phyloP scores from a whole-genome alignment of 2,888 invertebrate species.

The Alsophila aescularia region DNA sequence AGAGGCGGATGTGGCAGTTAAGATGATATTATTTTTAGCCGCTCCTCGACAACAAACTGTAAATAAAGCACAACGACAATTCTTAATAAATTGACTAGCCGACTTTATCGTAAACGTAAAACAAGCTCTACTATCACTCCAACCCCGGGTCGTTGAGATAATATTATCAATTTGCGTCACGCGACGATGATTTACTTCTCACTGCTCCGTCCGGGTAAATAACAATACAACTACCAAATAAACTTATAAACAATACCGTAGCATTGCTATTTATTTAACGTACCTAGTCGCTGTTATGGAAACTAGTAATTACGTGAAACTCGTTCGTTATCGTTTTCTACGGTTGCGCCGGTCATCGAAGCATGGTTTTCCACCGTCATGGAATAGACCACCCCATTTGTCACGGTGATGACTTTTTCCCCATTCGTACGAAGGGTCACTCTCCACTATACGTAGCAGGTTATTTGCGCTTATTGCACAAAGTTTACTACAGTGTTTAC shows the following conservation, averaged over 20 bases:
- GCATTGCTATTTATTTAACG: conserved; percentile 15
- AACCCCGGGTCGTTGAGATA: conserved; percentile 64
- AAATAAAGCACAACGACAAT: conserved; percentile 67
- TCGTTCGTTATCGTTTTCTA: conserved; percentile 66
- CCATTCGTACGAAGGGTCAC: conserved; percentile 28
- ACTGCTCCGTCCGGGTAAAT: conserved; percentile 18
- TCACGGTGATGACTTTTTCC: conserved; percentile 70
- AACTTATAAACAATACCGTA: conserved; percentile 8
- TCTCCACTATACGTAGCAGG: conserved; percentile 3
- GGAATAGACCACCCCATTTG: conserved; percentile 80
- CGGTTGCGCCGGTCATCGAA: conserved; percentile 63
- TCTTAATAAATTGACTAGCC: conserved; percentile 69
- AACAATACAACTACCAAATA: conserved; percentile 17
- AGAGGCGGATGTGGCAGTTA: conserved; percentile 57
- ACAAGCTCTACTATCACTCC: conserved; percentile 59
- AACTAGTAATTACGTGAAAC: conserved; percentile 53
- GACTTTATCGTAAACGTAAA: conserved; percentile 63
- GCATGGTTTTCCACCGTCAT: conserved; percentile 73
- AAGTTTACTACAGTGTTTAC: conserved; percentile 43
- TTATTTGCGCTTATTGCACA: conserved; percentile 43
- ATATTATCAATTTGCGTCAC: conserved; percentile 80
- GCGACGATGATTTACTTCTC: conserved; percentile 44
- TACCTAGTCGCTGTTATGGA: conserved; percentile 39
- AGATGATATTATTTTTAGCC: conserved; percentile 56
- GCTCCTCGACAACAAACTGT: conserved; percentile 56